Percentiles rank a stretch among this genome's conserved stretches.
Evolutionary conservation across 2,113 vertebrate species (phyloP).

Genomic region (Turdus rufiventris): DNA sequence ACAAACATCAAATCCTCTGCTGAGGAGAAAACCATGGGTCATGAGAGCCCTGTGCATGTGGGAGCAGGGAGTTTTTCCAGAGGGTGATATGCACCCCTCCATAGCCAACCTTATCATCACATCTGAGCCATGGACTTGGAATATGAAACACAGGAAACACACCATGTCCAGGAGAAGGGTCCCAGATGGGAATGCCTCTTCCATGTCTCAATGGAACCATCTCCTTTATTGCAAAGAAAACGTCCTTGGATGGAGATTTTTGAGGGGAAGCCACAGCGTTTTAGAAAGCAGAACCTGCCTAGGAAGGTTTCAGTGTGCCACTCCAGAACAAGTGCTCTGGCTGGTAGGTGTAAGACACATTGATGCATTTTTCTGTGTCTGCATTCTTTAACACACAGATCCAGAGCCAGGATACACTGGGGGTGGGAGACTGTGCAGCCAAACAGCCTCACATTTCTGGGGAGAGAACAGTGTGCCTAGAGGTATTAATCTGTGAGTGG

Average conservation of each 20-base stretch:
- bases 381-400: background rate
- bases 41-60: background rate
- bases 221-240: background rate
- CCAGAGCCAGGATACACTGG: rapidly evolving
- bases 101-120: background rate
- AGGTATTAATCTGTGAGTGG: background rate
- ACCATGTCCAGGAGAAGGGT: rapidly evolving
- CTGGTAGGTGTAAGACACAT: background rate
- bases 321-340: background rate
- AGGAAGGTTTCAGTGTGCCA: background rate
- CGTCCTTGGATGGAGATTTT: background rate
- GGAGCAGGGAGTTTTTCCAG: background rate
- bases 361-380: background rate
- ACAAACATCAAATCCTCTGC: background rate
- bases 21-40: background rate
- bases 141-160: background rate
- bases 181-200: background rate
- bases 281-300: background rate
- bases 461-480: background rate
- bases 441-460: background rate
- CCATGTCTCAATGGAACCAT: background rate
- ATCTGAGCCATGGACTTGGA: background rate
- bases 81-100: background rate
- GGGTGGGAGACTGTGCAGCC: background rate
- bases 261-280: background rate